A percentile compares a stretch with the other conserved stretches of the same genome.
These are phyloP conservation scores for Myrmecobius fasciatus DNA, from an alignment of 2,113 vertebrate species.

Conservation along the genomic window DNA sequence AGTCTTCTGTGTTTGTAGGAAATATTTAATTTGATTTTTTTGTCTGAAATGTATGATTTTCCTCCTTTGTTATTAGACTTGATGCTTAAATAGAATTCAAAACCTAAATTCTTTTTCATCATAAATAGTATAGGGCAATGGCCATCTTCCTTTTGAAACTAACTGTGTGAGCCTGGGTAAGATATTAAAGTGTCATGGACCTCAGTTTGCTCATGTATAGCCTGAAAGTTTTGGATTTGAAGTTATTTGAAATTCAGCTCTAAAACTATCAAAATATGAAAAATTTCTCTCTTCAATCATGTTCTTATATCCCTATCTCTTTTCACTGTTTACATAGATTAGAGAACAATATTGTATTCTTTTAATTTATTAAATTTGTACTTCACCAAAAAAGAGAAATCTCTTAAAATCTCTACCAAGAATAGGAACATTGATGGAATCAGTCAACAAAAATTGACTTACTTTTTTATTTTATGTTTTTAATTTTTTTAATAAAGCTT, in stretches of 20 bases:
- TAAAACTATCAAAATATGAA: background rate
- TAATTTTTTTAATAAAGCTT: too few relatives aligned
- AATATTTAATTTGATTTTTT: constrained; percentile 70
- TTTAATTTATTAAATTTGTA: constrained; percentile 35
- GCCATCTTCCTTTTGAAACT: background rate
- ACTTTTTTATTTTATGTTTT: too few relatives aligned
- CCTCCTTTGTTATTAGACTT: constrained; percentile 48
- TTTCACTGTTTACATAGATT: constrained; percentile 24
- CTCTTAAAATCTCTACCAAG: background rate
- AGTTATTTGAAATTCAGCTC: background rate
- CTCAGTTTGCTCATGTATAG: background rate
- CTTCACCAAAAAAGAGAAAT: background rate
- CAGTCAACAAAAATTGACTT: background rate
- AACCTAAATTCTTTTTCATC: background rate
- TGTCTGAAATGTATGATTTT: constrained; percentile 60
- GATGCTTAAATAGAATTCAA: constrained; percentile 14
- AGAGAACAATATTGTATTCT: background rate
- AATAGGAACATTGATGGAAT: background rate
- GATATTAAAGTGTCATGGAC: constrained; percentile 11
- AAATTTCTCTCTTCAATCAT: constrained; percentile 15
- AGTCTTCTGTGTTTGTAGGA: constrained; percentile 47
- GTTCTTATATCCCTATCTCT: constrained; percentile 8
- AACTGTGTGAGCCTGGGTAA: background rate
- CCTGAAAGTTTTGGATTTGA: background rate
- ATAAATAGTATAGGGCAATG: background rate